phyloP scores from a whole-genome alignment of 2,797 vertebrate genomes.

The Crocodylus rhombifer region DNA sequence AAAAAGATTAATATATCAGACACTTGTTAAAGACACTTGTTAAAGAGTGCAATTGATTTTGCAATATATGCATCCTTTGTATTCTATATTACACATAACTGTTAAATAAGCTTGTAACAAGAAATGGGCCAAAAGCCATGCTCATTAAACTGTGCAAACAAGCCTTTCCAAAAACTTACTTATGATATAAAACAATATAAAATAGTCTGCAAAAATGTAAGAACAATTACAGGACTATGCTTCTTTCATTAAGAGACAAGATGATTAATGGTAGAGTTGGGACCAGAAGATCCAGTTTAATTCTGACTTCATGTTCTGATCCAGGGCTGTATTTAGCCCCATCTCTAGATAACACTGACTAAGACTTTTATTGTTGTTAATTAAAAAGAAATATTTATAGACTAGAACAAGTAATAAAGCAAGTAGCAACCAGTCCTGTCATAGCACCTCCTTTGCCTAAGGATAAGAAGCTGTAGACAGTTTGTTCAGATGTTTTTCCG shows the following conservation, averaged over 20 bases:
- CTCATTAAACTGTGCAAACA: slow-evolving; percentile 63
- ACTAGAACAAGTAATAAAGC: not conserved
- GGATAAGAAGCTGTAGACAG: slow-evolving; percentile 32
- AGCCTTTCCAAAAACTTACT: slow-evolving; percentile 50
- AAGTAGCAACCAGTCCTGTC: slow-evolving; percentile 3
- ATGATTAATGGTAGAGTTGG: slow-evolving; percentile 39
- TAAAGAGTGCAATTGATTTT: slow-evolving; percentile 28
- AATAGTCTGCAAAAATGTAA: slow-evolving; percentile 21
- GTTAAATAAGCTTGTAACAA: slow-evolving; percentile 38
- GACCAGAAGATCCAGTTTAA: slow-evolving; percentile 1
- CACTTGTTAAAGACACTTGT: slow-evolving; percentile 57
- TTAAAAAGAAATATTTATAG: not conserved
- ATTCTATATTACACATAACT: slow-evolving; percentile 27
- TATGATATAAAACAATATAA: slow-evolving; percentile 52
- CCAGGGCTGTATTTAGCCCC: slow-evolving; percentile 27
- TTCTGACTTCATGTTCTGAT: slow-evolving; percentile 19
- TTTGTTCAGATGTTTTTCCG: slow-evolving; percentile 24
- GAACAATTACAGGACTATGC: not conserved
- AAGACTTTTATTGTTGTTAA: slow-evolving; percentile 7
- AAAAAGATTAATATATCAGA: slow-evolving; percentile 37
- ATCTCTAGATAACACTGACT: slow-evolving; percentile 7
- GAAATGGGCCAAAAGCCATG: slow-evolving; percentile 52
- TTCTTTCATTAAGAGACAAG: slow-evolving; percentile 33
- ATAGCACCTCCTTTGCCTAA: not conserved
- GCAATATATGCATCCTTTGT: slow-evolving; percentile 32